phyloP scores from a whole-genome alignment of 2,888 invertebrate genomes.

The Pseudococcus jackbeardsleyi region DNA sequence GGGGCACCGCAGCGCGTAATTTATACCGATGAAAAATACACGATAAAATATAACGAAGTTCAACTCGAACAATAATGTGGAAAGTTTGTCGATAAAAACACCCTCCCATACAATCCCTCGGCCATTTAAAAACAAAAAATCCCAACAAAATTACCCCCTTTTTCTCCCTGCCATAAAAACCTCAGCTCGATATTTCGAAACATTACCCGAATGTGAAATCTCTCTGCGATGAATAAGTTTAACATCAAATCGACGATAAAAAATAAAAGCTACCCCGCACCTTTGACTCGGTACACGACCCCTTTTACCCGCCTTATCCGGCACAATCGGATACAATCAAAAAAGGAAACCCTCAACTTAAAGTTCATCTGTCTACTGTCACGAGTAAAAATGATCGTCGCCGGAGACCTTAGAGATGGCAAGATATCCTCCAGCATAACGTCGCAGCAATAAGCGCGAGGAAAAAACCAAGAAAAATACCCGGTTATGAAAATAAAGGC shows the following conservation, averaged over 20 bases:
- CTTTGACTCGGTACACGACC: not conserved
- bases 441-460: not conserved
- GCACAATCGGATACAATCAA: constrained; percentile 5
- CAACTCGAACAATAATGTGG: constrained; percentile 4
- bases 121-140: not conserved
- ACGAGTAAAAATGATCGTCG: constrained; percentile 26
- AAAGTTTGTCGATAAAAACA: constrained; percentile 17
- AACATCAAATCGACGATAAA: not conserved
- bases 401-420: not conserved
- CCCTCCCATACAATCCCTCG: not conserved
- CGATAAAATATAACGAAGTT: not conserved
- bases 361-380: constrained; percentile 36
- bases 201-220: not conserved
- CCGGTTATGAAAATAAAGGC: not conserved
- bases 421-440: constrained; percentile 13
- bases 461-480: not conserved
- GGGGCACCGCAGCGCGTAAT: not conserved
- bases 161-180: not conserved
- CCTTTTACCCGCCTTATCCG: not conserved
- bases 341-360: constrained; percentile 7
- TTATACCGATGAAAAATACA: constrained; percentile 3
- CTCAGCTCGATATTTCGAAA: not conserved
- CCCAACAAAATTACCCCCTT: not conserved
- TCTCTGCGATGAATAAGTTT: constrained; percentile 3
- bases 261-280: not conserved